Conservation (phyloP, 1,140 invertebrate species). For the Cylas formicarius region DNA sequence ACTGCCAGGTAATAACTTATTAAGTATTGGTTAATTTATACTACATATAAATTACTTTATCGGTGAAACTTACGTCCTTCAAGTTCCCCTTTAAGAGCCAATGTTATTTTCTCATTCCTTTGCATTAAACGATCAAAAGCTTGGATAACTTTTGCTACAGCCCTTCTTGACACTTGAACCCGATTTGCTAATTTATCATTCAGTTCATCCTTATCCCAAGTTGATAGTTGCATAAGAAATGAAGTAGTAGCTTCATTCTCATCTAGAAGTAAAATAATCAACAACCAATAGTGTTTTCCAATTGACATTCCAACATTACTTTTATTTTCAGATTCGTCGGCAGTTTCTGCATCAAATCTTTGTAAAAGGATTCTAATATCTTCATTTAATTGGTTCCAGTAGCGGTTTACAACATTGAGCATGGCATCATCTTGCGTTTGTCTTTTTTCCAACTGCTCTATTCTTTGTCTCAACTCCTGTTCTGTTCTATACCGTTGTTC, state of each 20-base stretch:
- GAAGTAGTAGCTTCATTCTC: constrained; percentile 95
- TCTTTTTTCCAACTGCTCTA: constrained; percentile 93
- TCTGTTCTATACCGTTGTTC: constrained; percentile 86
- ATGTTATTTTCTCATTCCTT: constrained; percentile 85
- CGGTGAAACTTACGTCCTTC: constrained; percentile 50
- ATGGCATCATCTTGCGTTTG: constrained; percentile 98
- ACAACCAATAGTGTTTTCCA: background rate
- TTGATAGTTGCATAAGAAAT: constrained; percentile 92
- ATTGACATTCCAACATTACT: constrained; percentile 57
- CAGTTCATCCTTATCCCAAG: constrained; percentile 95
- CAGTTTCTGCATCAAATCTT: constrained; percentile 94
- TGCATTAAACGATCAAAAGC: constrained; percentile 92
- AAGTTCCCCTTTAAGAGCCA: constrained; percentile 76
- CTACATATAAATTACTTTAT: constrained; percentile 2
- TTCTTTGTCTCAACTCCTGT: constrained; percentile 81
- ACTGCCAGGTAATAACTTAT: too few relatives aligned
- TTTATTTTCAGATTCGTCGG: constrained; percentile 91
- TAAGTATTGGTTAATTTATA: too few relatives aligned
- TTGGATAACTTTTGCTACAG: constrained; percentile 92
- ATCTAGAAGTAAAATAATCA: constrained; percentile 54
- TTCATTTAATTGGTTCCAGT: constrained; percentile 97
- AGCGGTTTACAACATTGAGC: constrained; percentile 93
- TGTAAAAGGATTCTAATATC: constrained; percentile 90
- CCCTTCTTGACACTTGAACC: constrained; percentile 86
- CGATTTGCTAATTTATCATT: constrained; percentile 92